Evolutionary conservation across 2,797 vertebrate species (phyloP).

Genomic region (Lutjanus campechanus): DNA sequence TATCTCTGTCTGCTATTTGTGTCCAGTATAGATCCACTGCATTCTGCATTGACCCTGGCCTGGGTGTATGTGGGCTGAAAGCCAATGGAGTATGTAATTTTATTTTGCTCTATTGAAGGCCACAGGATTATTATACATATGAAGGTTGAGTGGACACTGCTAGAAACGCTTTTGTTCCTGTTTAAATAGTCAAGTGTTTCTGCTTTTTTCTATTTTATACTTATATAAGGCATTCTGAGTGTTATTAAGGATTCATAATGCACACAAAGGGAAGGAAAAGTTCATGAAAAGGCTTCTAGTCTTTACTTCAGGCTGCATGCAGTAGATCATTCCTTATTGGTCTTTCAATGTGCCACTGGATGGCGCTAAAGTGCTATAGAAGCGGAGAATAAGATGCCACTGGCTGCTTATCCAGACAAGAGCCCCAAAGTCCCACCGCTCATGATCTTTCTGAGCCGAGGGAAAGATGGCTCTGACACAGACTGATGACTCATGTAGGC

Average conservation of each 20-base stretch:
- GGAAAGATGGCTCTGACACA: constrained; percentile 67
- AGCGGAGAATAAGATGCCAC: constrained; percentile 4
- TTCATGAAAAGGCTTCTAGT: not conserved
- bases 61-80: constrained; percentile 32
- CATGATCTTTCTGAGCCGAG: constrained; percentile 72
- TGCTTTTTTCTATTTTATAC: not conserved
- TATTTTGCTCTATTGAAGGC: not conserved
- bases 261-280: not conserved
- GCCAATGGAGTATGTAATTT: constrained; percentile 3
- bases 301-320: not conserved
- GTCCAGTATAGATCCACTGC: constrained; percentile 59
- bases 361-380: constrained; percentile 62
- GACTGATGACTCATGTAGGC: constrained; percentile 73
- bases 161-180: not conserved
- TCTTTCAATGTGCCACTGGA: constrained; percentile 52
- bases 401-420: constrained; percentile 48
- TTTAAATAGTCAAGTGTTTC: not conserved
- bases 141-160: not conserved
- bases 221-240: not conserved
- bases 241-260: constrained; percentile 6
- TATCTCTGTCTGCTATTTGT: constrained; percentile 64
- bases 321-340: not conserved
- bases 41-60: constrained; percentile 58
- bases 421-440: constrained; percentile 69
- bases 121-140: not conserved